These are phyloP conservation scores for Macroteleia sp. DNA, from an alignment of 2,888 invertebrate genomes.

Conservation along the genomic window DNA sequence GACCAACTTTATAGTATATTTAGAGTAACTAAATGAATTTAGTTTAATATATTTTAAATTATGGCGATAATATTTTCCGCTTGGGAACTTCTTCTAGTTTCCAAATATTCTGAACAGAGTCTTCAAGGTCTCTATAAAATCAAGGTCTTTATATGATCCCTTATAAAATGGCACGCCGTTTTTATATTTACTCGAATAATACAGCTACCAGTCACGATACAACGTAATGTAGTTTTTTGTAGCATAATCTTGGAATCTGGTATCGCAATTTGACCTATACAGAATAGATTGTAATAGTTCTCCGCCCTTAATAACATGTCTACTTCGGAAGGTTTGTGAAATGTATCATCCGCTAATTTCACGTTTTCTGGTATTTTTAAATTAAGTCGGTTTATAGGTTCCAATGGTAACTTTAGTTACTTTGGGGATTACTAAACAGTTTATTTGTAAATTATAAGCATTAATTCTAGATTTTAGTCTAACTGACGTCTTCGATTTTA, in stretches of 20 bases:
- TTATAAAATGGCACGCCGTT: no score
- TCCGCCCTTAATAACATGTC: slow-evolving; percentile 47
- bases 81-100: no score
- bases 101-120: no score
- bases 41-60: no score
- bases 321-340: slow-evolving; percentile 32
- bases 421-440: slow-evolving; percentile 35
- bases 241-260: no score
- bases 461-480: slow-evolving; percentile 30
- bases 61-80: background rate
- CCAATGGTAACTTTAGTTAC: slow-evolving; percentile 43
- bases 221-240: no score
- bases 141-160: no score
- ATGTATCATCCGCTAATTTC: slow-evolving; percentile 43
- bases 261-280: slow-evolving; percentile 24
- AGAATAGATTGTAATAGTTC: slow-evolving; percentile 30
- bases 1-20: no score
- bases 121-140: no score
- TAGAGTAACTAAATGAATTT: no score
- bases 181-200: no score
- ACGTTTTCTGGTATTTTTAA: slow-evolving; percentile 40
- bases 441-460: slow-evolving; percentile 7
- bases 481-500: slow-evolving; percentile 17
- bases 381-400: slow-evolving; percentile 8
- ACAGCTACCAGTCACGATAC: no score